Base-by-base conservation (phyloP, 2,888 invertebrate species). In the Bedellia somnulentella region DNA sequence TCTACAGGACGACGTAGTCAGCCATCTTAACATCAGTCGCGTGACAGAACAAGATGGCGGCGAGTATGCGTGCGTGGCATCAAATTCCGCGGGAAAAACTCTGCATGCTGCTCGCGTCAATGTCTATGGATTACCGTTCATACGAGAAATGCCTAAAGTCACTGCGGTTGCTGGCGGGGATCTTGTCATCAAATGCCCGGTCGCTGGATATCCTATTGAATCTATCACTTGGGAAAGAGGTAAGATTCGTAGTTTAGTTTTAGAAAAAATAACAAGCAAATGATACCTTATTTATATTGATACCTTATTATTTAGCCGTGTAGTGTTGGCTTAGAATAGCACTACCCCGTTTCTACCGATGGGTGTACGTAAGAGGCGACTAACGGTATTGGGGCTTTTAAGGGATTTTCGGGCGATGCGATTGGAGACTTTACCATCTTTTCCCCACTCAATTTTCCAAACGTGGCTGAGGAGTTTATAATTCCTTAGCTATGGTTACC, bases 41-140 rank as follows among this genome's bases (percentile, higher is more conserved):
- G 85, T 92, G 37, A 87, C 89, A 47, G 89, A 89, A 43, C 91
- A 91, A 76, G 93, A 93, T 63, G 92, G 93, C 35, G 93, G 93
- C 15, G 89, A 92, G 50, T 93, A 91, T 56, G 84, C 88, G 21
- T 93, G 93, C 54, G 83, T 86, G 13, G 92, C 93, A 2, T 83
- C 84, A 43, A 93, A 93, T 58, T 81, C 85, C 30, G 89, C 91
- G 32, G 89, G 91, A 27, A 85, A 82, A 59, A 84, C 88, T 8
- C 79, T 83, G 27, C 93, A 93, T 52, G 87, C 87, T 35, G 92
- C 91, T 10, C 78, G 90, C 52, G 89, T 93, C 44, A 93, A 93
- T 60, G 88, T 93, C 44, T 93, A 92, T 56, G 93, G 91, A 12
- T 71, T 87, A 41, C 93, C 92, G 24, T 91, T 83, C 52, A 90